Percentiles rank a stretch among this genome's conserved stretches.
Evolutionary conservation across 2,113 vertebrate genomes (phyloP).

Genomic region (Anolis sagrei): DNA sequence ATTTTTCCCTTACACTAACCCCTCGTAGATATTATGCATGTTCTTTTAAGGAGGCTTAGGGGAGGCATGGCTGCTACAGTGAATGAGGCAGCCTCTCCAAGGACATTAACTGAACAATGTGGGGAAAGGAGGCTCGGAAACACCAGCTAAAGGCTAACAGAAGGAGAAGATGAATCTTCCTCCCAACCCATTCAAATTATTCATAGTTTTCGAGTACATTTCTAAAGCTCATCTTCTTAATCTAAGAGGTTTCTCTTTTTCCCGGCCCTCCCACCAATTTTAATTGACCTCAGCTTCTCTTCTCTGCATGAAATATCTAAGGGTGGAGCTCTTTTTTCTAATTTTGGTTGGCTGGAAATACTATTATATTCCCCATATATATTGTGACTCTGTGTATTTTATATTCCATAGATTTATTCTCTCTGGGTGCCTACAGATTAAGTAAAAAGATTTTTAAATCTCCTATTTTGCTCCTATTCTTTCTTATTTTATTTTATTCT

Average conservation of each 20-base stretch:
- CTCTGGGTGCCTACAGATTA: no score
- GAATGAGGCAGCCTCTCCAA: slow-evolving; percentile 16
- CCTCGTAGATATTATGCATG: slow-evolving; percentile 15
- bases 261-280: slow-evolving; percentile 6
- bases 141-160: background rate
- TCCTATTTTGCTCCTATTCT: no score
- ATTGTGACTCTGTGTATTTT: background rate
- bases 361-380: background rate
- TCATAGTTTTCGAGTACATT: background rate
- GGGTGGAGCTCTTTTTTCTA: background rate
- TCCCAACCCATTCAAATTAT: slow-evolving; percentile 39
- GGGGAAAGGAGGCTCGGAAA: slow-evolving; percentile 18
- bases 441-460: no score
- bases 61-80: slow-evolving; percentile 21
- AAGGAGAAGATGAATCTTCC: slow-evolving; percentile 17
- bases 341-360: slow-evolving; percentile 9
- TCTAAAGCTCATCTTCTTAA: slow-evolving; percentile 3
- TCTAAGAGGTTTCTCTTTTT: background rate
- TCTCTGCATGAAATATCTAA: slow-evolving; percentile 20
- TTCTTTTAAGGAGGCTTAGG: slow-evolving; percentile 28
- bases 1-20: slow-evolving; percentile 20
- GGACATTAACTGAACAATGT: slow-evolving; percentile 29
- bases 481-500: no score
- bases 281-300: slow-evolving; percentile 14
- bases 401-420: no score